Conservation (phyloP, 2,888 invertebrate genomes). For the Furcula furcula region DNA sequence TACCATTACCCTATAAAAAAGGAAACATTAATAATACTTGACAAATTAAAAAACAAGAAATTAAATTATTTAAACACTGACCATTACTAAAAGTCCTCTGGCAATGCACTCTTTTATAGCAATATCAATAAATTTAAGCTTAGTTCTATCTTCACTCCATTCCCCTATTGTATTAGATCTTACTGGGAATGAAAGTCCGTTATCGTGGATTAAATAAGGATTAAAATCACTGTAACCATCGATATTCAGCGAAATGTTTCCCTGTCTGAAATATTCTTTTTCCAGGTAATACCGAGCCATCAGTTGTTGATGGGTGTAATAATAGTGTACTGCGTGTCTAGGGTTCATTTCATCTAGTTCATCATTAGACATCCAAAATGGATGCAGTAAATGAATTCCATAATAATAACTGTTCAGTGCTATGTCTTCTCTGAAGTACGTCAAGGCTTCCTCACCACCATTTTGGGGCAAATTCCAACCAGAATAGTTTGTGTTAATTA, state of each 20-base stretch:
- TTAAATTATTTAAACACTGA: conserved; percentile 15
- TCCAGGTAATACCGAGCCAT: conserved; percentile 60
- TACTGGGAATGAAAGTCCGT: conserved; percentile 64
- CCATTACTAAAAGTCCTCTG: conserved; percentile 63
- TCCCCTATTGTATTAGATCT: conserved; percentile 43
- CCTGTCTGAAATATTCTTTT: conserved; percentile 45
- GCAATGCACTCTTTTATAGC: conserved; percentile 64
- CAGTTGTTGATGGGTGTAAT: conserved; percentile 61
- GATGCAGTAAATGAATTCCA: conserved; percentile 77
- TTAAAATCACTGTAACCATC: conserved; percentile 44
- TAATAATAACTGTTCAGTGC: conserved; percentile 82
- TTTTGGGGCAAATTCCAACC: conserved; percentile 75
- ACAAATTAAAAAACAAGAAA: neutral
- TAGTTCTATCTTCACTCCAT: conserved; percentile 48
- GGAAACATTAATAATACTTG: neutral
- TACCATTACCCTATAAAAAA: conserved; percentile 53
- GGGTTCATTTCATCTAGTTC: conserved; percentile 58
- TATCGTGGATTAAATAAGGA: conserved; percentile 61
- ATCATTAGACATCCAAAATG: conserved; percentile 81
- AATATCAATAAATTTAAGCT: conserved; percentile 58
- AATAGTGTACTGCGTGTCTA: conserved; percentile 63
- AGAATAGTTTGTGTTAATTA: conserved; percentile 67
- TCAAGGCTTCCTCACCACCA: conserved; percentile 73
- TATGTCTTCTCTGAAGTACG: conserved; percentile 85
- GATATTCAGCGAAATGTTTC: conserved; percentile 19